Evolutionary conservation across 2,113 vertebrate species (phyloP).

Genomic region (Polyodon spathula): DNA sequence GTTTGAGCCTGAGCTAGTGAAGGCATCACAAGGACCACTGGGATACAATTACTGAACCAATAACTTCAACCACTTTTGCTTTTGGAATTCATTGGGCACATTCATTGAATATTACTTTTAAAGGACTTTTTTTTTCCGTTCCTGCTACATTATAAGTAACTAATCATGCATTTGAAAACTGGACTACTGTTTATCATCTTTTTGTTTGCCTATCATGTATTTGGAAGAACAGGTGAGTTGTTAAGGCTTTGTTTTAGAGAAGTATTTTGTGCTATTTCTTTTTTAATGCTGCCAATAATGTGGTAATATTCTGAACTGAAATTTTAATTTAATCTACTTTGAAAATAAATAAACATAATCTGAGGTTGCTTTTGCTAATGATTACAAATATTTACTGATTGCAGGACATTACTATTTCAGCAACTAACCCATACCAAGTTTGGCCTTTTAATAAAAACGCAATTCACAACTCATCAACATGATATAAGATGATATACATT

Average conservation of each 20-base stretch:
- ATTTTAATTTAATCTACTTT: background rate
- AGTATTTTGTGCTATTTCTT: background rate
- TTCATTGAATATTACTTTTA: constrained; percentile 19
- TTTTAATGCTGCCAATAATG: no score
- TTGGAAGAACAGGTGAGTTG: constrained; percentile 68
- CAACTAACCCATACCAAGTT: no score
- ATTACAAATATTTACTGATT: no score
- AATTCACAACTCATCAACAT: no score
- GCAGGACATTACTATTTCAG: no score
- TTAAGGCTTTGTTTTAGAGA: background rate
- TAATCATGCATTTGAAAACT: constrained; percentile 61
- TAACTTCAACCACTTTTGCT: background rate
- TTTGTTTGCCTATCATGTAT: constrained; percentile 52
- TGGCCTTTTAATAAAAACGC: no score
- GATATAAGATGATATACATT: no score
- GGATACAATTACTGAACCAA: background rate
- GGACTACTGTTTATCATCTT: constrained; percentile 57
- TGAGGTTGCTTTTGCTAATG: background rate
- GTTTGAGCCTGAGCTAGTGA: constrained; percentile 11
- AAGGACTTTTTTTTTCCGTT: constrained; percentile 22
- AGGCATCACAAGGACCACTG: constrained; percentile 5
- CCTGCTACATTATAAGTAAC: constrained; percentile 31
- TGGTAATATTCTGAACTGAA: no score
- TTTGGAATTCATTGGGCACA: constrained; percentile 17
- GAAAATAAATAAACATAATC: background rate